phyloP scores from a whole-genome alignment of 2,888 invertebrate genomes.

The Agrochola circellaris region DNA sequence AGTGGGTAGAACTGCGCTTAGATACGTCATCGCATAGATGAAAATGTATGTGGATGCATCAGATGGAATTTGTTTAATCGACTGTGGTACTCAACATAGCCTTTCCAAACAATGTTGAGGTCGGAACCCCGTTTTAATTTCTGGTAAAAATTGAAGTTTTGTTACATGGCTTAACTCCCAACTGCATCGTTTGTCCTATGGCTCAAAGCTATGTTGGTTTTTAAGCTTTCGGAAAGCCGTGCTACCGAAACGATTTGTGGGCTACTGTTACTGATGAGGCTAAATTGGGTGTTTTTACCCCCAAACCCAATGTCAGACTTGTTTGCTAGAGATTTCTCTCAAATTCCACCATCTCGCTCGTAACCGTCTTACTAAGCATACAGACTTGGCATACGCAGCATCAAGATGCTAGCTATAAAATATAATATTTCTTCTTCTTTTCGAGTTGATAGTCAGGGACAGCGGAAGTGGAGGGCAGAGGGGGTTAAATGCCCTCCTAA shows the following conservation, averaged over 20 bases:
- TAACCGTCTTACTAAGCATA: background rate
- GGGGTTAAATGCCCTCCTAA: too few species aligned
- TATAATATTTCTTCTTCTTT: too few species aligned
- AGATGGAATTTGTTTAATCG: constrained; percentile 14
- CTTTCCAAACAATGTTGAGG: background rate
- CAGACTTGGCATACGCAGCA: background rate
- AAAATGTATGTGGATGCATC: constrained; percentile 33
- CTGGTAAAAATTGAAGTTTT: background rate
- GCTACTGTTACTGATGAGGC: background rate
- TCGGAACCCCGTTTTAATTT: background rate
- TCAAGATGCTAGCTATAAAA: background rate
- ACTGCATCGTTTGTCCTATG: background rate
- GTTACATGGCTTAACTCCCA: background rate
- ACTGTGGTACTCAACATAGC: background rate
- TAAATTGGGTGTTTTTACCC: background rate
- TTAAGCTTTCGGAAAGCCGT: background rate
- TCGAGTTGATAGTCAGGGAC: too few species aligned
- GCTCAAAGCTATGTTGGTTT: background rate
- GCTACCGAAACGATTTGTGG: background rate
- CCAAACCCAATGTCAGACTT: background rate
- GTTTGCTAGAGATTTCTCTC: background rate
- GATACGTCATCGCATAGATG: constrained; percentile 2
- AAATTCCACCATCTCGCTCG: background rate
- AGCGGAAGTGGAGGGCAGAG: too few species aligned
- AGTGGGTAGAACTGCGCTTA: constrained; percentile 12